These are phyloP conservation scores for Formica aserva DNA, from an alignment of 2,888 invertebrate species.

Conservation along the genomic window DNA sequence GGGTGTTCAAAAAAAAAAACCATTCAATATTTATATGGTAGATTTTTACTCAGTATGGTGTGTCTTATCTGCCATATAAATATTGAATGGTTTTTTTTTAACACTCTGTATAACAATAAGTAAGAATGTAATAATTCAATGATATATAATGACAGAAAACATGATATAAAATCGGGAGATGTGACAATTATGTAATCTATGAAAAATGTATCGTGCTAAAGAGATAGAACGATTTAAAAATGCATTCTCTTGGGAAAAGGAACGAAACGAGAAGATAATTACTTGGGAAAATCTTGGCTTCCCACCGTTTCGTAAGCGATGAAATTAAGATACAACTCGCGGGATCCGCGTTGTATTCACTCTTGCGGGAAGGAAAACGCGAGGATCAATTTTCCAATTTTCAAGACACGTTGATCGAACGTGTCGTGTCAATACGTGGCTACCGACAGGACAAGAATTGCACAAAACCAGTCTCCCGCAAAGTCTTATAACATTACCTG, in stretches of 20 bases:
- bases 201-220: neutral
- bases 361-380: neutral
- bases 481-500: conserved; percentile 44
- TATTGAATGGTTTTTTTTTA: too few species aligned
- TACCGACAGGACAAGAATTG: conserved; percentile 32
- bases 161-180: conserved; percentile 6
- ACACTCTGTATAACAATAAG: neutral
- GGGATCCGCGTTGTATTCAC: neutral
- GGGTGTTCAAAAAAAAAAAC: too few species aligned
- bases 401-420: conserved; percentile 25
- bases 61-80: too few species aligned
- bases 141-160: neutral
- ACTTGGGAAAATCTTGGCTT: neutral
- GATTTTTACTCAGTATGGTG: too few species aligned
- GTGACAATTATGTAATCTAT: neutral
- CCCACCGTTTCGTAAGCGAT: neutral
- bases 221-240: neutral
- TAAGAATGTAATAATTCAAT: conserved; percentile 13
- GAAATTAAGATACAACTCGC: neutral
- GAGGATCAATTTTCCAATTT: conserved; percentile 30
- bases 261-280: neutral
- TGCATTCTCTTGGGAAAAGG: too few species aligned
- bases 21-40: too few species aligned
- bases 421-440: conserved; percentile 29
- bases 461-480: conserved; percentile 33